These are phyloP conservation scores for Neotoma lepida DNA, from an alignment of 2,113 vertebrate genomes.

Conservation along the genomic window DNA sequence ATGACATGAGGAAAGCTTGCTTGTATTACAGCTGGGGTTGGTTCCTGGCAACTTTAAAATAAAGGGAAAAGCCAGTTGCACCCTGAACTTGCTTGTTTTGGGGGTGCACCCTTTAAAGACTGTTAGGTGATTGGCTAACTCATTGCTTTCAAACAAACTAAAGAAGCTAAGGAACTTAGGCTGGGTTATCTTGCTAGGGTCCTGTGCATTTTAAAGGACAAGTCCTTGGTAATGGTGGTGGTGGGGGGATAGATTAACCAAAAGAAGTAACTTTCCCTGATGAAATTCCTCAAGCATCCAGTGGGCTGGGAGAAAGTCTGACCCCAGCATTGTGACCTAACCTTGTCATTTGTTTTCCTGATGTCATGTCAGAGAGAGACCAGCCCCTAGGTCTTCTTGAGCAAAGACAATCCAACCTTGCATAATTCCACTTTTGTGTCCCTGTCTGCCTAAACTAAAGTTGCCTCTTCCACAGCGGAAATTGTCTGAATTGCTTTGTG, in stretches of 20 bases:
- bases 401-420: neutral
- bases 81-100: neutral
- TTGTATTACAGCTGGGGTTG: neutral
- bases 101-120: neutral
- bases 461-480: neutral
- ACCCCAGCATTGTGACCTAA: neutral
- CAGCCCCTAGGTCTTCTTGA: neutral
- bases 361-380: neutral
- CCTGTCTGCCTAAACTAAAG: neutral
- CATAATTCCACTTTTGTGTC: neutral
- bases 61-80: neutral
- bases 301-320: neutral
- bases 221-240: neutral
- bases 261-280: neutral
- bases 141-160: constrained; percentile 1
- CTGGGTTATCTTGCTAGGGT: neutral
- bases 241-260: neutral
- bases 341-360: neutral
- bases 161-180: constrained; percentile 9
- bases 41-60: neutral
- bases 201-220: constrained; percentile 32
- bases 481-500: neutral
- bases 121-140: neutral
- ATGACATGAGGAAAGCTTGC: neutral
- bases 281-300: neutral